These are phyloP conservation scores for Anadara kagoshimensis DNA, from an alignment of 1,140 invertebrate species.

Conservation along the genomic window DNA sequence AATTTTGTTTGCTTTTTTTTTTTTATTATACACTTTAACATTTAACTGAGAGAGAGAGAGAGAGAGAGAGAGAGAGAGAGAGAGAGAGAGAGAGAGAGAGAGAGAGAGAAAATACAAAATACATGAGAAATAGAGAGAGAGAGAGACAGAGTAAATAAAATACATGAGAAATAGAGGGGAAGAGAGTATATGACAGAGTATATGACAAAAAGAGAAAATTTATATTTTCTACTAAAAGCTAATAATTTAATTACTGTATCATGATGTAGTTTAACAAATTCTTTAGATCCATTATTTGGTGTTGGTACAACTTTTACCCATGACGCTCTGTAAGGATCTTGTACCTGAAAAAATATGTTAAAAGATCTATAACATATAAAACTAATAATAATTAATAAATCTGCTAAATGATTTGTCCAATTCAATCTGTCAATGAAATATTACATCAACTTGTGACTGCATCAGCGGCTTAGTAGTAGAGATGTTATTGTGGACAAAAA, in stretches of 20 bases:
- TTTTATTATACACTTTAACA: too few relatives aligned
- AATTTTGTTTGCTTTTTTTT: too few relatives aligned
- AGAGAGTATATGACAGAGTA: too few relatives aligned
- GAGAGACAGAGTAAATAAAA: too few relatives aligned
- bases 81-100: too few relatives aligned
- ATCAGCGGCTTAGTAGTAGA: background rate
- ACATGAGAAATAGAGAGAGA: too few relatives aligned
- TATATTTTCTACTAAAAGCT: too few relatives aligned
- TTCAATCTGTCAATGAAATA: background rate
- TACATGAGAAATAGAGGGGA: too few relatives aligned
- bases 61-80: too few relatives aligned
- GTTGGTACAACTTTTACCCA: conserved; percentile 96
- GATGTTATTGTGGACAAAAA: background rate
- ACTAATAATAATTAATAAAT: background rate
- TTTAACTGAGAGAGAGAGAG: too few relatives aligned
- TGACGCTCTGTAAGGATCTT: conserved; percentile 83
- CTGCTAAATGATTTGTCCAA: background rate
- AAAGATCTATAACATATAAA: background rate
- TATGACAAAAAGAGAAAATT: too few relatives aligned
- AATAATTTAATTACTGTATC: conserved; percentile 62
- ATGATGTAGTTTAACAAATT: conserved; percentile 88
- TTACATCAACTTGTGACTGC: background rate
- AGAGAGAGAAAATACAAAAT: too few relatives aligned
- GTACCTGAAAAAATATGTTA: conserved; percentile 78
- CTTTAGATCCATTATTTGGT: conserved; percentile 96